Base-by-base conservation (phyloP, 2,888 invertebrate species). In the Lapara coniferarum region DNA sequence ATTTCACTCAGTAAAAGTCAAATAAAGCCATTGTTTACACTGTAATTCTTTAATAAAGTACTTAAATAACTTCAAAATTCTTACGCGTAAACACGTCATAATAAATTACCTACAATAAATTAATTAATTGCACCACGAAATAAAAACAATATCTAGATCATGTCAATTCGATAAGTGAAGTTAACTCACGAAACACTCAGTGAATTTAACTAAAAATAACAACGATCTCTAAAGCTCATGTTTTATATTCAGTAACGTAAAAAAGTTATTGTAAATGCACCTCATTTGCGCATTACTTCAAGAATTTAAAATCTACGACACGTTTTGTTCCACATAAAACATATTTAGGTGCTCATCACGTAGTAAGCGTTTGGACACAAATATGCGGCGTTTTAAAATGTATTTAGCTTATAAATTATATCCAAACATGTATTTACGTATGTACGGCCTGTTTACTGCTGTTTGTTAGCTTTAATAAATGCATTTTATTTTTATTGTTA, bases 261-360 rank as follows among this genome's bases (percentile, higher is more conserved):
- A 69, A 67, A 69, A 63, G 16, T 63, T 37, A 44, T 69, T 59
- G 52, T 63, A 52, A 53, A 63, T 55, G 63, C 68, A 69, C 44
- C 53, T 63, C 68, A 63, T 69, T 69, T 63, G 44, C 52, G 53
- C 52, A 63, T 55, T 69, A 63, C 59, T 68, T 68, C 8, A 52
- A 63, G 63, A 55, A 44, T 44, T 69, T 69, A 69, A 59, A 63
- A 63, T 69, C 53, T 53, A 63, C 44, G 30, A 59, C 68, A 69
- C 68, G 68, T 69, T 69, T 63, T 63, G 68, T 59, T 69, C 68
- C 53, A 69, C 59, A 69, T 69, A 69, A 69, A 69, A 69, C n/a
- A 69, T 59, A 63, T 37, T 63, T 69, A 37, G 59, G 59, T 69
- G 68, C 68, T 44, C 68, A 59, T 69, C 68, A 69, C 68, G 68